Base-by-base conservation (phyloP, 1,140 invertebrate genomes). In the Marisa cornuarietis region DNA sequence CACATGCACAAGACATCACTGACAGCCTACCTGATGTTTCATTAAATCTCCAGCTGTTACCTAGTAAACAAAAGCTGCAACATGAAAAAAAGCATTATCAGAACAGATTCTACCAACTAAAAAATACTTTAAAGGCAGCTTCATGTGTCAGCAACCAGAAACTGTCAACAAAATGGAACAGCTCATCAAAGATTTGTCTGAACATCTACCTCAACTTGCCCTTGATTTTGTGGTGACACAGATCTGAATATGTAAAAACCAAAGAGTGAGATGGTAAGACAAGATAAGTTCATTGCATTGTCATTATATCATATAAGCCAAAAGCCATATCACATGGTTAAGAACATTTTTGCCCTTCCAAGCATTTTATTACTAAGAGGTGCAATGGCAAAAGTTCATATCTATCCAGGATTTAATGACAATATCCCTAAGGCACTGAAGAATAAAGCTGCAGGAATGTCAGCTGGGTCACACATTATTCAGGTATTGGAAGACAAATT, bases 321-420 rank as follows among this genome's bases (percentile, higher is more conserved):
- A 26, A 13, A 26, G 14, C n/a, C 66, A 69, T 69, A 69, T 31
- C n/a, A 24, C n/a, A 69, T 69, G 16, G 13, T 69, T 31, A 69
- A 31, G 16, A 69, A 24, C 14, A 69, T 69, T 24, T 69, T 69
- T 69, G 16, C n/a, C 42, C n/a, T 69, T 14, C 66, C 66, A 20
- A 20, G 0, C 3, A 24, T 14, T 13, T 69, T 31, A 14, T 26
- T 31, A 69, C 66, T 69, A 31, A 13, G 24, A 13, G 13, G 66
- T n/a, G 24, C 24, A 24, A 69, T 69, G 66, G 13, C 14, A 24
- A 69, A 4, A 13, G 66, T 69, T n/a, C 7, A 14, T 14, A 24
- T 69, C 66, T 69, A 69, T 24, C 66, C 66, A n/a, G 66, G 66
- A 24, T 69, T 69, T 31, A 69, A 69, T 31, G 7, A 69, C 1